Percentiles rank a stretch among this genome's conserved stretches.
Conservation (phyloP, 1,140 invertebrate genomes). For the Drosophila albomicans region DNA sequence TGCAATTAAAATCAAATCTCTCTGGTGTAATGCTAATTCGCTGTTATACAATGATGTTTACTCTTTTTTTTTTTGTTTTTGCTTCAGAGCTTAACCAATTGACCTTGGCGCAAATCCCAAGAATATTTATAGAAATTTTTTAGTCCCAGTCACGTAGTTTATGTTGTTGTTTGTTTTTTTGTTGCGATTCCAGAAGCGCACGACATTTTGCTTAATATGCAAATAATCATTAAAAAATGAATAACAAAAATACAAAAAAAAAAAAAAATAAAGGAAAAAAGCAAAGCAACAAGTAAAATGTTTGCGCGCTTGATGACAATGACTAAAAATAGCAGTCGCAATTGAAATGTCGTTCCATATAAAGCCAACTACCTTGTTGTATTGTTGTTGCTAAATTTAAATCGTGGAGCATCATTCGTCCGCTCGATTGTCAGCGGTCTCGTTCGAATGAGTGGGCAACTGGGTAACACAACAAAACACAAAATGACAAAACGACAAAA, state of each 20-base stretch:
- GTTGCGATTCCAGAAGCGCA: constrained; percentile 30
- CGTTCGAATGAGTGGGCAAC: constrained; percentile 60
- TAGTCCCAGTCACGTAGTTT: constrained; percentile 46
- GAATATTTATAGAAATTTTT: constrained; percentile 34
- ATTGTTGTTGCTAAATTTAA: constrained; percentile 77
- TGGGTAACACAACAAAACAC: constrained; percentile 45
- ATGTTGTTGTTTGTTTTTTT: not conserved
- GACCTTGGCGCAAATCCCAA: constrained; percentile 63
- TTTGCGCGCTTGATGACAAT: constrained; percentile 70
- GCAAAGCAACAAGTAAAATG: constrained; percentile 40
- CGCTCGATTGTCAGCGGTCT: not conserved
- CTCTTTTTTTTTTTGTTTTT: not conserved
- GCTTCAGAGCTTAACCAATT: constrained; percentile 20
- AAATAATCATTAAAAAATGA: constrained; percentile 54
- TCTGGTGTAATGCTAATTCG: not conserved
- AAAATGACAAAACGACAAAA: not conserved
- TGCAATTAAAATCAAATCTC: constrained; percentile 6
- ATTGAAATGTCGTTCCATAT: constrained; percentile 81
- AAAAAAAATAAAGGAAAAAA: constrained; percentile 34
- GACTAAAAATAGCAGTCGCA: constrained; percentile 78
- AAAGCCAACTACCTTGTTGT: constrained; percentile 52
- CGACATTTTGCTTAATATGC: constrained; percentile 64
- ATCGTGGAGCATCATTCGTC: constrained; percentile 23
- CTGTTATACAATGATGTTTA: constrained; percentile 28
- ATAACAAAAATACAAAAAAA: constrained; percentile 23